Evolutionary conservation across 2,888 invertebrate genomes (phyloP), one percentile per base, ranked within the genome.

Genomic region (Lasioglossum vierecki): DNA sequence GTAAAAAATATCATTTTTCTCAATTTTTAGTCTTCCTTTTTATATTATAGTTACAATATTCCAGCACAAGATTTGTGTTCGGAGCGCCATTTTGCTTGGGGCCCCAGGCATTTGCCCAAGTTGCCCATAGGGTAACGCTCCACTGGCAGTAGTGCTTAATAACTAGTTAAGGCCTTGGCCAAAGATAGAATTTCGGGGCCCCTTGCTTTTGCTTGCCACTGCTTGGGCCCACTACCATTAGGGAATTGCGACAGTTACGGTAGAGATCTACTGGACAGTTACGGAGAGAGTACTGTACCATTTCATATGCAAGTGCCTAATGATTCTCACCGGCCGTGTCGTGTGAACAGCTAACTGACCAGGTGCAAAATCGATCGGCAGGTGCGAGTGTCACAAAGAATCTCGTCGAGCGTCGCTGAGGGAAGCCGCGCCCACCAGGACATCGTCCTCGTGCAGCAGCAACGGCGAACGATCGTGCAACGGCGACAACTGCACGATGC

Each of bases 341-440:
- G 22, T n/a, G 53, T 30, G 63, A 30, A 30, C 63, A 30, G 26
- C 63, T 30, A 63, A 63, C 63, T 30, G 60, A 60, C 66, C 35
- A 66, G 35, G 35, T 74, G 39, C 18, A 39, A 68, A 46, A 35
- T 49, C 15, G 44, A 22, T 41, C n/a, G 30, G 57, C 53, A 84
- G 84, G 93, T 98, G 98, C 95, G 98, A 98, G 95, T 98, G 98
- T 93, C 98, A 98, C 95, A 97, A 97, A 92, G 96, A 94, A 68
- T 94, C 94, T 6, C 91, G 94, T 49, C 92, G 94, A 75, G 93
- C 93, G 60, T 92, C 93, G 15, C 60, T 91, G 53, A 90, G 88
- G 26, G 91, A 92, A 44, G 76, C 88, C 39, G 49, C 78, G 5
- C 22, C 77, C n/a, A 80, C 87, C 22, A 88, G 90, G 4, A 83